phyloP scores from a whole-genome alignment of 2,113 vertebrate genomes.

The Lethenteron camtschaticum region DNA sequence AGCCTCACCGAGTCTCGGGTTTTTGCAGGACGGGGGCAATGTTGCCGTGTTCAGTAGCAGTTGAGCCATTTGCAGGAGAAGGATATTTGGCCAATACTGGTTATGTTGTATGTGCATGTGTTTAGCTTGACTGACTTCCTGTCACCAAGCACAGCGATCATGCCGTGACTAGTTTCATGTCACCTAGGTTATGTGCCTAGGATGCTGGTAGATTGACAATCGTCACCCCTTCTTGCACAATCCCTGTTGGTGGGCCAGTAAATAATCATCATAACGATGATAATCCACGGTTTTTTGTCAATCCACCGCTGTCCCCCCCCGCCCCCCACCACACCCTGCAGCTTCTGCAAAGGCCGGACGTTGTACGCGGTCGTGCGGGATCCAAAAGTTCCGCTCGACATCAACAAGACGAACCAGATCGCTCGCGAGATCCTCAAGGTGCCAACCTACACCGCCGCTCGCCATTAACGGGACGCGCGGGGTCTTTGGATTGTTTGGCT shows the following conservation, averaged over 20 bases:
- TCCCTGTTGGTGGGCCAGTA: neutral
- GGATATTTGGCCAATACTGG: too few species aligned
- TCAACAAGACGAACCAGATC: slow-evolving; percentile 95
- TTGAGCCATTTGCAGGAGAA: too few species aligned
- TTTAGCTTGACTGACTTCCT: too few species aligned
- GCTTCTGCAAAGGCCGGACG: slow-evolving; percentile 87
- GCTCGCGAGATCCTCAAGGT: slow-evolving; percentile 99
- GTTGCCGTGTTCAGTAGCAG: too few species aligned
- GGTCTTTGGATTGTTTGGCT: neutral
- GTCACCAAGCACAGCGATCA: neutral
- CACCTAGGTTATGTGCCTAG: slow-evolving; percentile 5
- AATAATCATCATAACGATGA: neutral
- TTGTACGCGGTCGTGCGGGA: slow-evolving; percentile 88
- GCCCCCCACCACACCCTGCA: slow-evolving; percentile 17
- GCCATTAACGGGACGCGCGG: neutral
- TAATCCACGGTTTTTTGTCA: neutral
- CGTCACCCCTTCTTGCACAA: neutral
- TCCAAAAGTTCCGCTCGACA: slow-evolving; percentile 75
- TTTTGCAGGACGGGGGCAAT: too few species aligned
- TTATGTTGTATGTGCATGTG: too few species aligned
- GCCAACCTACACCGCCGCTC: slow-evolving; percentile 8
- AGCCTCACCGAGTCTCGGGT: neutral
- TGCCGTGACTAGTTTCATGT: neutral
- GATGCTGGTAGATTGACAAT: neutral
- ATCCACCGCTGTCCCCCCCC: neutral